Conservation (phyloP, 2,888 invertebrate species). For the Drosophila infuscata region DNA sequence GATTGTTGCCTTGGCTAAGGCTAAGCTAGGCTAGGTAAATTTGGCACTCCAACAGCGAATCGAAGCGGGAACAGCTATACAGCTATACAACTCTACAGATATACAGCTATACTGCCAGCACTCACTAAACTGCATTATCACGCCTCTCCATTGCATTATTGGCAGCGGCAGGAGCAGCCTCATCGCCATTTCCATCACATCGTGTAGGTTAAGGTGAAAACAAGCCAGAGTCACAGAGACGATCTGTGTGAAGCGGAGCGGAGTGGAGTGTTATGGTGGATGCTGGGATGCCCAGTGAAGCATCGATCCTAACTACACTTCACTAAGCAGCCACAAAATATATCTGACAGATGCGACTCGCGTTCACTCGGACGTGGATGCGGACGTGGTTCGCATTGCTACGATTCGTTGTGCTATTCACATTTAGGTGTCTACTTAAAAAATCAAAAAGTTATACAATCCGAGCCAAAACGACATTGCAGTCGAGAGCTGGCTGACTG, state of each 20-base stretch:
- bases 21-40: slow-evolving; percentile 59
- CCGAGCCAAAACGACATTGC: slow-evolving; percentile 63
- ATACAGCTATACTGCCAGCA: slow-evolving; percentile 51
- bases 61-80: slow-evolving; percentile 4
- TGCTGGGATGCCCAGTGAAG: slow-evolving; percentile 42
- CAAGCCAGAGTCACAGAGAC: slow-evolving; percentile 48
- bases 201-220: slow-evolving; percentile 76
- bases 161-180: slow-evolving; percentile 60
- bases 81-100: background rate
- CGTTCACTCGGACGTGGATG: slow-evolving; percentile 55
- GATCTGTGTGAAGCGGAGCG: background rate
- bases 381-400: slow-evolving; percentile 64
- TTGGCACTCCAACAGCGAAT: slow-evolving; percentile 47
- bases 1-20: slow-evolving; percentile 27
- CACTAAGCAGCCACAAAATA: slow-evolving; percentile 78
- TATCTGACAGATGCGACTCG: slow-evolving; percentile 80
- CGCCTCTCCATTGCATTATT: slow-evolving; percentile 80
- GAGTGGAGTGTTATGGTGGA: too few relatives aligned
- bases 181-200: slow-evolving; percentile 62
- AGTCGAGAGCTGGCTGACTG: slow-evolving; percentile 32
- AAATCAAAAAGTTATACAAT: slow-evolving; percentile 79
- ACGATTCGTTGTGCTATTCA: slow-evolving; percentile 80
- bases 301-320: slow-evolving; percentile 79
- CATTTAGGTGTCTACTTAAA: slow-evolving; percentile 81
- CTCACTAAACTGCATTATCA: slow-evolving; percentile 81